Conservation (phyloP, 2,113 vertebrate species). For the Coturnix japonica region DNA sequence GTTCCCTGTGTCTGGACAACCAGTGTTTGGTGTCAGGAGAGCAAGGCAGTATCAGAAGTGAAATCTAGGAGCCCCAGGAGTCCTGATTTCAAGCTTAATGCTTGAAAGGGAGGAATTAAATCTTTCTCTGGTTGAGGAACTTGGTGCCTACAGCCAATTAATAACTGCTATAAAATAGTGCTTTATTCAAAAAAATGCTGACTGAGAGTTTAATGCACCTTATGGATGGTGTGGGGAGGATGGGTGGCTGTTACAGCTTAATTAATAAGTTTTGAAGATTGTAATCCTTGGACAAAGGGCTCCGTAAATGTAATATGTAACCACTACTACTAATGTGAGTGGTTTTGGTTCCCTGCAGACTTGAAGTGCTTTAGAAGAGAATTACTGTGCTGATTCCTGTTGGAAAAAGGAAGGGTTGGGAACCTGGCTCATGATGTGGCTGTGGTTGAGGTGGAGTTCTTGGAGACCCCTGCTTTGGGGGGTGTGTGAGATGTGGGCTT, state of each 20-base stretch:
- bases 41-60: background rate
- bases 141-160: constrained; percentile 25
- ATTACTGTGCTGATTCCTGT: background rate
- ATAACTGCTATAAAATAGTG: constrained; percentile 34
- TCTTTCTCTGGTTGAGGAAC: constrained; percentile 24
- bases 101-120: constrained; percentile 7
- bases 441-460: background rate
- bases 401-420: background rate
- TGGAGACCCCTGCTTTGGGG: rapidly evolving
- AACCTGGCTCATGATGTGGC: rapidly evolving
- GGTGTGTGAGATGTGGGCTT: background rate
- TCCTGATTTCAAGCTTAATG: background rate
- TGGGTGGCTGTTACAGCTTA: background rate
- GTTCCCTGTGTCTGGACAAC: background rate
- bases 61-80: background rate
- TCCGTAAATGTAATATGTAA: constrained; percentile 4
- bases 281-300: constrained; percentile 24
- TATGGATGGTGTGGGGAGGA: background rate
- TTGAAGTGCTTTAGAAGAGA: background rate
- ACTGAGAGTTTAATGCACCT: constrained; percentile 6
- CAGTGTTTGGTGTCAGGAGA: background rate
- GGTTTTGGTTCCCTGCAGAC: background rate
- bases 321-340: background rate
- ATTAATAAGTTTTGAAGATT: constrained; percentile 54
- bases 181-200: constrained; percentile 44